Base-by-base conservation (phyloP, 1,140 invertebrate genomes). In the Microplitis demolitor region DNA sequence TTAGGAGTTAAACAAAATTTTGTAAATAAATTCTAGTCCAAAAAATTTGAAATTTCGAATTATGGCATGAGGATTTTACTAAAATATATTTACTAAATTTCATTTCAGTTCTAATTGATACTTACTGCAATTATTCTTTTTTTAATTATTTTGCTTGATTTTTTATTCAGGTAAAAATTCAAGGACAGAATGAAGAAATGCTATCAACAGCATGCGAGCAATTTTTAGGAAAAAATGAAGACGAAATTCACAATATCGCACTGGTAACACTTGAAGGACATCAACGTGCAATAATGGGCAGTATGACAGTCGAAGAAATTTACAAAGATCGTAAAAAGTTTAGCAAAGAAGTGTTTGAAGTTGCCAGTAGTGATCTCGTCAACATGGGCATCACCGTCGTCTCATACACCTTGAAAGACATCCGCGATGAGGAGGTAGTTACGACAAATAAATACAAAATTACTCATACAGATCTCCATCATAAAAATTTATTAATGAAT, bases 241-340 rank as follows among this genome's bases (percentile, higher is more conserved):
- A 90, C 5, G 96, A 98, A 85, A 97, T 99, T 73, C 94, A 95
- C 79, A 92, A 95, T 79, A 96, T 99, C 83, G 97, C 97, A 33
- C 88, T 98, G 61, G 97, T 98, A 51, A 99, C 97, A 56, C 87
- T 99, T 24, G 97, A 99, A 88, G 97, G 97, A 75, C 97, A 99
- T 86, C 97, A 99, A 88, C 88, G 97, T 77, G 97, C 97, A 72
- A 99, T 99, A 71, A 99, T 99, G 97, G 97, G 97, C 6, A 97
- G 96, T 74, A 99, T 99, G 97, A 98, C 97, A 45, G 97, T 99
- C 9, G 97, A 98, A 92, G 97, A 99, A 89, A 99, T 99, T 83
- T 99, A 99, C 87, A 98, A 98, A 87, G 97, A 99, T 84, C 91
- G 98, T 61, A 98, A 99, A 88, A 99, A 99, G 87, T 99, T 99